Conservation (phyloP, 37 sponge, comb jelly and placozoan genomes). For the Sycon ciliatum region DNA sequence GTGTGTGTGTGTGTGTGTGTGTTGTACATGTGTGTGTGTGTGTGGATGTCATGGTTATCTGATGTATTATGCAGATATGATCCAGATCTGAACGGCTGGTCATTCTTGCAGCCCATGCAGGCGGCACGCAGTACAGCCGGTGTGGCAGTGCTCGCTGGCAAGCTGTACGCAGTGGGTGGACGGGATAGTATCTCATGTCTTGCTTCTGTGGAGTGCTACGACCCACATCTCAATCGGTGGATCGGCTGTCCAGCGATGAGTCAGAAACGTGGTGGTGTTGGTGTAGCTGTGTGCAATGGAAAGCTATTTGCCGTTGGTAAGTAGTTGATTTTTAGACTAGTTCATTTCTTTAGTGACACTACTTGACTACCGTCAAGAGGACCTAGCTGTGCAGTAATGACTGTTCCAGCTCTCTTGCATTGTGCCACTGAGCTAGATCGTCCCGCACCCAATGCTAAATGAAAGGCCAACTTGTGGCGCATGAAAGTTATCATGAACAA, state of each 20-base stretch:
- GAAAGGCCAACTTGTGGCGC: too few species aligned
- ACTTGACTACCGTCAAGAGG: too few species aligned
- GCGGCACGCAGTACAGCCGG: conserved; percentile 66
- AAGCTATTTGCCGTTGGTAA: conserved; percentile 69
- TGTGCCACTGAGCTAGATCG: too few species aligned
- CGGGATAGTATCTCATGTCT: conserved; percentile 60
- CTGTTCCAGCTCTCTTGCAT: too few species aligned
- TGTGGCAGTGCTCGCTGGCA: conserved; percentile 51
- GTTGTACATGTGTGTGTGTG: too few species aligned
- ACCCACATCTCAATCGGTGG: conserved; percentile 70
- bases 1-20: neutral
- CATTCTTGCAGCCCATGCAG: conserved; percentile 48
- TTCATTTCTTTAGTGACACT: too few species aligned
- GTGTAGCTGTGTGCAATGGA: conserved; percentile 42
- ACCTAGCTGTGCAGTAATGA: too few species aligned
- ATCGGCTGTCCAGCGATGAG: conserved; percentile 44
- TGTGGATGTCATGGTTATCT: too few species aligned
- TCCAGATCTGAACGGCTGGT: conserved; percentile 53
- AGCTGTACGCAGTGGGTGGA: conserved; percentile 60
- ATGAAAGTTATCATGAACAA: too few species aligned
- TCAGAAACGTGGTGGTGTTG: conserved; percentile 52
- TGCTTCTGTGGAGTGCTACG: conserved; percentile 61
- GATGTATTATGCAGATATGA: conserved; percentile 73
- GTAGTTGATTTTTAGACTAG: too few species aligned
- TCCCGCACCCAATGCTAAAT: too few species aligned